phyloP scores from a whole-genome alignment of 2,888 invertebrate species.

The Hermaeophaga mercurialis region DNA sequence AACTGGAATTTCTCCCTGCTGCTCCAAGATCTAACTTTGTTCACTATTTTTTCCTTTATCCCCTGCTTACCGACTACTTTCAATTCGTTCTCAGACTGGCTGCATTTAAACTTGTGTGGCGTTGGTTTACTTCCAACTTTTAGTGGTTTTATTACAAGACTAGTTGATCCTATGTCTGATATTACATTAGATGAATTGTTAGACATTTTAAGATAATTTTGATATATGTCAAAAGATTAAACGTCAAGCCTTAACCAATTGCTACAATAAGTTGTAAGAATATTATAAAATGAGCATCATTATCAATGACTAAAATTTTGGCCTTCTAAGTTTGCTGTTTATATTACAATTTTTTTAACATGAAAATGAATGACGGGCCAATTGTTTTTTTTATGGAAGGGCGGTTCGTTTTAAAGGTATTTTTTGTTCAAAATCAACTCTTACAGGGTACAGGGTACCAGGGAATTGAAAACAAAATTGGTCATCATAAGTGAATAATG shows the following conservation, averaged over 20 bases:
- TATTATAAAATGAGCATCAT: no score
- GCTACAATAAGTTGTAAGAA: neutral
- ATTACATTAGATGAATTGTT: slow-evolving; percentile 36
- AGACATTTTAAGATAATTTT: slow-evolving; percentile 40
- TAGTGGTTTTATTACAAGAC: slow-evolving; percentile 34
- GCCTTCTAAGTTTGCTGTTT: no score
- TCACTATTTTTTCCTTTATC: slow-evolving; percentile 40
- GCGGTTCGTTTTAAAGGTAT: no score
- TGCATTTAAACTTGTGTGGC: slow-evolving; percentile 38
- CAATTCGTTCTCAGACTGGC: slow-evolving; percentile 43
- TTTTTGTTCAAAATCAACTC: no score
- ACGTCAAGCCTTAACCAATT: slow-evolving; percentile 6
- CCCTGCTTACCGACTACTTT: slow-evolving; percentile 36
- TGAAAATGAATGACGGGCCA: no score
- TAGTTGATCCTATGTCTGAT: slow-evolving; percentile 27
- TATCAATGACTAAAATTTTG: no score
- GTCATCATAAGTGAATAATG: no score
- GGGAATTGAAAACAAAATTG: no score
- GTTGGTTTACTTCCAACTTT: slow-evolving; percentile 35
- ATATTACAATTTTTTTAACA: slow-evolving; percentile 2
- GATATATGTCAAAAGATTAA: slow-evolving; percentile 13
- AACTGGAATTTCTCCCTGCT: slow-evolving; percentile 34
- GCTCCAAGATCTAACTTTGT: slow-evolving; percentile 43
- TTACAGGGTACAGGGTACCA: no score
- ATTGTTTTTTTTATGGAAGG: no score